Percentiles rank a stretch among this genome's conserved stretches.
phyloP scores from a whole-genome alignment of 2,888 invertebrate species.

The Colostygia pectinataria region DNA sequence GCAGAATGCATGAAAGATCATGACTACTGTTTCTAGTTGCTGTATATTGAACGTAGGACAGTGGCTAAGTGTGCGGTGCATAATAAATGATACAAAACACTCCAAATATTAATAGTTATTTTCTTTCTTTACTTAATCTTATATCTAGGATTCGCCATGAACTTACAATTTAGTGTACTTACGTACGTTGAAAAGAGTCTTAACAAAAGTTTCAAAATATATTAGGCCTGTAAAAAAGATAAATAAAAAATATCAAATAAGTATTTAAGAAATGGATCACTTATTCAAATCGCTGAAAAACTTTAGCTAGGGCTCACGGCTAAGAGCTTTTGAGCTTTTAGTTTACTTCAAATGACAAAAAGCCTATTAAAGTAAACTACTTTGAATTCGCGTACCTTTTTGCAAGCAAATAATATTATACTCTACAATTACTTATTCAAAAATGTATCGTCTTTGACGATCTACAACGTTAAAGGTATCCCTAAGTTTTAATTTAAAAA shows the following conservation, averaged over 20 bases:
- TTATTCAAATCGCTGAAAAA: constrained; percentile 68
- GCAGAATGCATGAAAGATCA: too few relatives aligned
- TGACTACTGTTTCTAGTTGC: too few relatives aligned
- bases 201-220: constrained; percentile 32
- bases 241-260: not conserved
- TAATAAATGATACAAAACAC: too few relatives aligned
- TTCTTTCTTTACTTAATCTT: not conserved
- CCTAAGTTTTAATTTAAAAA: constrained; percentile 31
- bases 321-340: constrained; percentile 69
- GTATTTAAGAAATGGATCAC: constrained; percentile 32
- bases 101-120: too few relatives aligned
- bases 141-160: constrained; percentile 21
- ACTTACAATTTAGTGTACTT: constrained; percentile 12
- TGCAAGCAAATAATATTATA: not conserved
- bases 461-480: constrained; percentile 3
- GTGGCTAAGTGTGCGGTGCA: too few relatives aligned
- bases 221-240: constrained; percentile 50
- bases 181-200: not conserved
- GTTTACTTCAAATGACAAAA: constrained; percentile 46
- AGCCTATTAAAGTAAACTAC: constrained; percentile 19
- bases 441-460: constrained; percentile 22
- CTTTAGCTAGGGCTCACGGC: constrained; percentile 79
- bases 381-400: constrained; percentile 6
- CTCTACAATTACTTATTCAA: not conserved
- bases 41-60: too few relatives aligned